These are phyloP conservation scores for Leptothorax acervorum DNA, from an alignment of 2,888 invertebrate species.

Conservation along the genomic window DNA sequence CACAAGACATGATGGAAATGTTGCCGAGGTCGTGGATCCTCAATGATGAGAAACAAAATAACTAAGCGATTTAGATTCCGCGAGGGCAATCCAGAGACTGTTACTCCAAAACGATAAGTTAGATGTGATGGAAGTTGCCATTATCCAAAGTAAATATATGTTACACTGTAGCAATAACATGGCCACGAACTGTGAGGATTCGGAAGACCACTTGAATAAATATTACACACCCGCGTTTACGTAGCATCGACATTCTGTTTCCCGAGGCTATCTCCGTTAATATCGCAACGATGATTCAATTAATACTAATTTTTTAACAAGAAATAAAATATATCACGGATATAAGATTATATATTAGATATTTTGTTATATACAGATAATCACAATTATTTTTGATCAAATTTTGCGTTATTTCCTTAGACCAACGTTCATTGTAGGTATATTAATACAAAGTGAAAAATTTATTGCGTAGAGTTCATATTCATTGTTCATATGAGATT, in stretches of 20 bases:
- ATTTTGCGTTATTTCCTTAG: background rate
- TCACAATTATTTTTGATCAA: background rate
- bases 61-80: conserved; percentile 20
- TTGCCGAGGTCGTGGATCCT: background rate
- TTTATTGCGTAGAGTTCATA: background rate
- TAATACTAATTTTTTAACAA: background rate
- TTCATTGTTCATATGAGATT: background rate
- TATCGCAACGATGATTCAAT: background rate
- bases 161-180: conserved; percentile 32
- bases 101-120: conserved; percentile 34
- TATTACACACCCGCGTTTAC: conserved; percentile 6
- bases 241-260: background rate
- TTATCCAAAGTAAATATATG: conserved; percentile 39
- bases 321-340: background rate
- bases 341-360: background rate
- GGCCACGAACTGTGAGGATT: background rate
- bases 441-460: background rate
- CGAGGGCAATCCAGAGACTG: background rate
- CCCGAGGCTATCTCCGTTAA: background rate
- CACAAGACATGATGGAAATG: background rate
- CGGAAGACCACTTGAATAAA: conserved; percentile 28
- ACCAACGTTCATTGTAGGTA: background rate
- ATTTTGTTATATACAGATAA: background rate
- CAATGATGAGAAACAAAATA: conserved; percentile 25
- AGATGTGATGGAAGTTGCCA: conserved; percentile 1